phyloP scores from a whole-genome alignment of 2,113 vertebrate species.

The Merops nubicus region DNA sequence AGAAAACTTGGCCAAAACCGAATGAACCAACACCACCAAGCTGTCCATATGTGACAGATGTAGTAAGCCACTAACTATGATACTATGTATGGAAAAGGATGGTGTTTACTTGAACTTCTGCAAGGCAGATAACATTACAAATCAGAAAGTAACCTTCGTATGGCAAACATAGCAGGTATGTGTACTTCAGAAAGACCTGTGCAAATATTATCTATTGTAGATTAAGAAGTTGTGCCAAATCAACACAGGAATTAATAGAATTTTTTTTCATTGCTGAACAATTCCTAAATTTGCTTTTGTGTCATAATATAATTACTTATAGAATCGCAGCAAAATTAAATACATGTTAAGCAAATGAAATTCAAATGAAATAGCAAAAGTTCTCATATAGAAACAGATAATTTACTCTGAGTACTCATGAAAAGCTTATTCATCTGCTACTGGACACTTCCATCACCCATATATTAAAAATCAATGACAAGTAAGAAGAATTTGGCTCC shows the following conservation, averaged over 20 bases:
- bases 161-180: neutral
- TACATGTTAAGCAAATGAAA: neutral
- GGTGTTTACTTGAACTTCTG: neutral
- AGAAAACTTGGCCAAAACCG: neutral
- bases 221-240: neutral
- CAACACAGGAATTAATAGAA: neutral
- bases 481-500: neutral
- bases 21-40: neutral
- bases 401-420: neutral
- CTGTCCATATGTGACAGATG: neutral
- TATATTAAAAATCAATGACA: neutral
- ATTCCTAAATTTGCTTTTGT: neutral
- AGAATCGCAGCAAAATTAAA: neutral
- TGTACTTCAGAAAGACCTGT: neutral
- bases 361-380: neutral
- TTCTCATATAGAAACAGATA: neutral
- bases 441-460: neutral
- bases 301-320: neutral
- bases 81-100: neutral
- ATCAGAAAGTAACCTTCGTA: neutral
- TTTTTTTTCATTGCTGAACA: neutral
- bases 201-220: neutral
- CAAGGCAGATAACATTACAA: neutral
- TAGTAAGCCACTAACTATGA: neutral
- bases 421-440: neutral